Conservation (phyloP, 2,113 vertebrate species). For the Madoqua kirkii region DNA sequence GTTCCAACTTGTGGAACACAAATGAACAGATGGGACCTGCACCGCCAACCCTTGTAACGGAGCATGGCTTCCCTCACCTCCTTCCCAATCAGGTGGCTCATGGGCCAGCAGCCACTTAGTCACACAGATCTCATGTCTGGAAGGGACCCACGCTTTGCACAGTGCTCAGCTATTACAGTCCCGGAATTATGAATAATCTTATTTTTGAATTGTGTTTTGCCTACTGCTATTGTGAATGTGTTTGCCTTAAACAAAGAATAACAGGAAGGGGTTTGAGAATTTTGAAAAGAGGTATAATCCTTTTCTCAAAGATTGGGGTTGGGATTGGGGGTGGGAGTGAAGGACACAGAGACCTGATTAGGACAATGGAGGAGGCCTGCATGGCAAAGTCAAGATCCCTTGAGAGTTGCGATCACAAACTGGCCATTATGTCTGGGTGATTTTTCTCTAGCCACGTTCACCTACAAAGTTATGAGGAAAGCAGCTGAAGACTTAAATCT, state of each 20-base stretch:
- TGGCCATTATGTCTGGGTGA: neutral
- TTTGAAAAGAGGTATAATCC: neutral
- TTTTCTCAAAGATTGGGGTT: neutral
- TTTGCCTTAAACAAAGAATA: neutral
- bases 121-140: neutral
- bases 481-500: neutral
- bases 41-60: neutral
- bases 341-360: neutral
- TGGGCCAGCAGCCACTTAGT: neutral
- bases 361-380: neutral
- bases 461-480: neutral
- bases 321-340: accelerated
- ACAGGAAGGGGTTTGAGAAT: neutral
- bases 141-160: neutral
- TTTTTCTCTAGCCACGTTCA: neutral
- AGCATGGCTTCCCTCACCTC: neutral
- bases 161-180: neutral
- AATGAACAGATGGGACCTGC: accelerated
- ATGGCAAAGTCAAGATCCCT: neutral
- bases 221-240: neutral
- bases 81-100: neutral
- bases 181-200: neutral
- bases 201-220: neutral
- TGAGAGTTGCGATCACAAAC: neutral
- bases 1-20: neutral